Base-by-base conservation (phyloP, 2,888 invertebrate genomes). In the Lepidochrysops patricia region DNA sequence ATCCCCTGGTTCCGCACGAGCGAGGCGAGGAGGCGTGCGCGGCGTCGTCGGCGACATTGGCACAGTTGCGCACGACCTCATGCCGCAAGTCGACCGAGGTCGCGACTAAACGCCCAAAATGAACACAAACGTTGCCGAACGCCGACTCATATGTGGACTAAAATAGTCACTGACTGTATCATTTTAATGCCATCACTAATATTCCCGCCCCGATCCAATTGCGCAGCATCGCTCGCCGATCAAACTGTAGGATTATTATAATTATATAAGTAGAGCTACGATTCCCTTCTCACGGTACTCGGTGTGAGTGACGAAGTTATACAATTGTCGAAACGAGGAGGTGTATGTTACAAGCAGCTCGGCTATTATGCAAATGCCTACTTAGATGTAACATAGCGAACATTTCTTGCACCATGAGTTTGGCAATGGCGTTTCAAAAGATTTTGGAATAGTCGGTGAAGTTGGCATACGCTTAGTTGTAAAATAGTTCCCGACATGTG, bases 41-140 rank as follows among this genome's bases (percentile, higher is more conserved):
- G 73, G 67, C 69, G 68, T 67, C 70, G 67, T 66, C 69, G 66
- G 74, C 79, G 88, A 89, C 88, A 88, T 88, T 88, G 89, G 88
- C 88, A 88, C 84, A 86, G 78, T 87, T 88, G 81, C 75, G 81
- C 76, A 79, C 76, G 75, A 83, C 87, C 84, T 87, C 88, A 82
- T 77, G 75, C 72, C 72, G 73, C 73, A 74, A 79, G 77, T 67
- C 78, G 77, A 77, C 74, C 85, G 87, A 87, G 87, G 87, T 77
- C 87, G 77, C 76, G 70, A 74, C 74, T 80, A 79, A 81, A 83
- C 79, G 84, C 80, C 83, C 84, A 83, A 84, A 84, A 85, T 84
- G 76, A 70, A 73, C 75, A 76, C 73, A 75, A 75, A 74, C 76
- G 73, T 85, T 85, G 82, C 87, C 84, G 84, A 81, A 78, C 78